Conservation (phyloP, 1,140 invertebrate species). For the Gonioctena quinquepunctata region DNA sequence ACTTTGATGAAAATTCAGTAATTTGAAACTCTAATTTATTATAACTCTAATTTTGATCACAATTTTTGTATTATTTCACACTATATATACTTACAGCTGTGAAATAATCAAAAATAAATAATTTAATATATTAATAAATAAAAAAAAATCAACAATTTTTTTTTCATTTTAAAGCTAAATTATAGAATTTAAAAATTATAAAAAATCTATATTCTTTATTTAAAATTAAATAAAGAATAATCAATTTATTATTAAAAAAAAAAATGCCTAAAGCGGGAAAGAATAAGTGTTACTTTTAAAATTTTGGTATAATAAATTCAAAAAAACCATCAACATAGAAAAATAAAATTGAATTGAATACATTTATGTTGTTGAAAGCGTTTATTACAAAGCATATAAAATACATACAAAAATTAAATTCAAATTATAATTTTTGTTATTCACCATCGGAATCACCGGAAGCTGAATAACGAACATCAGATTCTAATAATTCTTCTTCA, state of each 20-base stretch:
- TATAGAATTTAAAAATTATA: neutral
- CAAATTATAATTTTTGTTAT: conserved; percentile 6
- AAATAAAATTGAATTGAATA: conserved; percentile 1
- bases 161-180: conserved; percentile 7
- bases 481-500: conserved; percentile 4
- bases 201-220: conserved; percentile 5
- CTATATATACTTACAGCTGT: conserved; percentile 4
- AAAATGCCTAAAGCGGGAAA: conserved; percentile 2
- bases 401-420: conserved; percentile 6
- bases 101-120: conserved; percentile 1
- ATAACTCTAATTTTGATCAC: too few species aligned
- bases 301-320: neutral
- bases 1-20: too few species aligned
- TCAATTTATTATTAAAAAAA: too few species aligned
- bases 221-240: conserved; percentile 2
- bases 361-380: neutral
- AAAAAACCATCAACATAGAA: neutral
- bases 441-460: neutral
- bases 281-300: conserved; percentile 4
- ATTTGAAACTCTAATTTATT: too few species aligned
- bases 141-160: neutral
- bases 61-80: conserved; percentile 7
- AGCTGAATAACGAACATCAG: conserved; percentile 1
- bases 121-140: conserved; percentile 6
- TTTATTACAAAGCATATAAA: conserved; percentile 3